Evolutionary conservation across 2,888 invertebrate genomes (phyloP), one percentile per base, ranked within the genome.

Genomic region (Chirona hameri): DNA sequence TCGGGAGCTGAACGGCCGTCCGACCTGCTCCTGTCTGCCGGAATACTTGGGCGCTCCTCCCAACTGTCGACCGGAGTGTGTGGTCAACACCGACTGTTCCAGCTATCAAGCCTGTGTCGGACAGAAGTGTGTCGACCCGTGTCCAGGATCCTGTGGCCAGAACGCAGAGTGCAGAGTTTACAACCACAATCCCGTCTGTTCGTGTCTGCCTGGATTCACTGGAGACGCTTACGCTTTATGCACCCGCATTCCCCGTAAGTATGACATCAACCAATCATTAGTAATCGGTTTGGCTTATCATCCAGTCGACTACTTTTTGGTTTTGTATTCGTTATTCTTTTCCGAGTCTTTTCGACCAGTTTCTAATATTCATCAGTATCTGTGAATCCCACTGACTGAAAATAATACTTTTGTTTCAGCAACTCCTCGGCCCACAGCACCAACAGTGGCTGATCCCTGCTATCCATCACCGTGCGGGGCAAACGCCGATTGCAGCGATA

Each of bases 61-160:
- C 55, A 46, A n/a, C 55, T 94, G 94, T 87, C 91, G 91, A 84
- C 94, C 95, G 0, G 94, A 95, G 88, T 94, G 94, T 88, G 92
- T 93, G 0, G 87, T 48, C 92, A 92, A 85, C 92, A 91, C 81
- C 93, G 95, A 88, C 85, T 94, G 94, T 87, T 88, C 92, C 0
- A 89, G 91, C 24, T 91, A 91, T 86, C 90, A 91, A 87, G 93
- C 94, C 83, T 95, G 95, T 89, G 91, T 93, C 31, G 92, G 93
- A 86, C 85, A 69, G 27, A 69, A 69, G 65, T 69, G 65, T 14
- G 65, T 69, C 83, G n/a, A 57, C n/a, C n/a, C n/a, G n/a, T n/a
- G n/a, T n/a, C n/a, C n/a, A n/a, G n/a, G n/a, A n/a, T n/a, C n/a
- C n/a, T 85, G 85, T 65, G 84, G 84, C 39, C 46, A 82, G 57